Base-by-base conservation (phyloP, 1,140 invertebrate genomes). In the Aleiodes sp. region DNA sequence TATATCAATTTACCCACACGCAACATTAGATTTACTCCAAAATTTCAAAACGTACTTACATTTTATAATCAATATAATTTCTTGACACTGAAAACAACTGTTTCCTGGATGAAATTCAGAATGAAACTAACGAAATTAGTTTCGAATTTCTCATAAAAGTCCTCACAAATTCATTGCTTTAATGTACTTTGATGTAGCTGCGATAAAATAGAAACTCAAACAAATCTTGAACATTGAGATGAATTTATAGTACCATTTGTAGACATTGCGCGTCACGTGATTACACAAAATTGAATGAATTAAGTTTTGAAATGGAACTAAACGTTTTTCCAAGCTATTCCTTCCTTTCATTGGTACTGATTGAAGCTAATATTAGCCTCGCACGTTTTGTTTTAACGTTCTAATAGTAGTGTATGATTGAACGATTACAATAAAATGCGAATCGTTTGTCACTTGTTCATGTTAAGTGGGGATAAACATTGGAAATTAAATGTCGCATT, bases 341-440 rank as follows among this genome's bases (percentile, higher is more conserved):
- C 28, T 21, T 26, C 28, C 26, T 70, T 70, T 52, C n/a, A 70
- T 70, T 70, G 63, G 52, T 52, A 31, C 52, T 70, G 62, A 70
- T 70, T 70, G 69, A 60, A 24, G 41, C 60, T 64, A 64, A 65
- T 57, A 35, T 64, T 63, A 21, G 35, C 33, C 2, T 24, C 12
- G n/a, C 21, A 9, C 46, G 4, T 6, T 16, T 52, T 52, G 21
- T 24, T 7, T 24, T 9, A 16, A 52, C 46, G 46, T 1, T n/a
- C 21, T 21, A 24, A 24, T 24, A 9, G 6, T 6, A 16, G 26
- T 46, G n/a, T 16, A 52, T 52, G 21, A 52, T 24, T 16, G 46
- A 52, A 9, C 16, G 16, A 12, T 6, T 7, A 21, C 46, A 52
- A 24, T 52, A 24, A 52, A 52, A 52, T 6, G 4, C 21, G 10